Percentiles rank a stretch among this genome's conserved stretches.
Conservation (phyloP, 2,797 vertebrate genomes). For the Sebastes diaconus region DNA sequence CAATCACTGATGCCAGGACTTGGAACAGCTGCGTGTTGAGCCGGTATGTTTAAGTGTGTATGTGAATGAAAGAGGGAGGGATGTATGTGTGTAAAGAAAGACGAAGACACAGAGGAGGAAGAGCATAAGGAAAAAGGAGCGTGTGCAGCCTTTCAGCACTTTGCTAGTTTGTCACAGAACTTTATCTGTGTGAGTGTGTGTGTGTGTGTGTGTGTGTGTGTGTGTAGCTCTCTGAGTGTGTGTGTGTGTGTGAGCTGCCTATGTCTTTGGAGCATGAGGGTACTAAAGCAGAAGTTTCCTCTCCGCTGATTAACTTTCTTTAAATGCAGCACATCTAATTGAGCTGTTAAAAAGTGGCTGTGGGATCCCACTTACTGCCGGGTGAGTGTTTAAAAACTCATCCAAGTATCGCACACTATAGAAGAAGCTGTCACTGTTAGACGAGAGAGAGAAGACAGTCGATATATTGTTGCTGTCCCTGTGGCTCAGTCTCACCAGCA, state of each 20-base stretch:
- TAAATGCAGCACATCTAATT: constrained; percentile 56
- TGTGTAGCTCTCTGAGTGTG: neutral
- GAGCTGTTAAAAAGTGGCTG: constrained; percentile 38
- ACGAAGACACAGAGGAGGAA: constrained; percentile 13
- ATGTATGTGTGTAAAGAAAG: constrained; percentile 6
- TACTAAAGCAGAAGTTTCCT: constrained; percentile 44
- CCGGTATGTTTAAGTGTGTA: constrained; percentile 29
- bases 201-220: neutral
- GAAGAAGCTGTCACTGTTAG: neutral
- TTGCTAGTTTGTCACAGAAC: constrained; percentile 23
- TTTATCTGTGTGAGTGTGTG: neutral
- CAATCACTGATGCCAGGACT: constrained; percentile 43
- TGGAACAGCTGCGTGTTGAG: constrained; percentile 55
- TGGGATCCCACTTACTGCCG: constrained; percentile 34
- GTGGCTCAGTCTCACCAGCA: constrained; percentile 19
- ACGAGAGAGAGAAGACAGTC: constrained; percentile 11
- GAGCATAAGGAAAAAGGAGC: constrained; percentile 11
- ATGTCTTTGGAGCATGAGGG: constrained; percentile 14
- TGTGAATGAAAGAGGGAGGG: constrained; percentile 20
- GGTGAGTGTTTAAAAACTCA: constrained; percentile 43
- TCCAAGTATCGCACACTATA: neutral
- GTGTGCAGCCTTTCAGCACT: constrained; percentile 26
- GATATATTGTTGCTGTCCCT: constrained; percentile 1
- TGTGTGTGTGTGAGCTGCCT: constrained; percentile 9
- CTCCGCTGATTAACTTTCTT: constrained; percentile 54